phyloP scores from a whole-genome alignment of 2,113 vertebrate species.

The Neogale vison region DNA sequence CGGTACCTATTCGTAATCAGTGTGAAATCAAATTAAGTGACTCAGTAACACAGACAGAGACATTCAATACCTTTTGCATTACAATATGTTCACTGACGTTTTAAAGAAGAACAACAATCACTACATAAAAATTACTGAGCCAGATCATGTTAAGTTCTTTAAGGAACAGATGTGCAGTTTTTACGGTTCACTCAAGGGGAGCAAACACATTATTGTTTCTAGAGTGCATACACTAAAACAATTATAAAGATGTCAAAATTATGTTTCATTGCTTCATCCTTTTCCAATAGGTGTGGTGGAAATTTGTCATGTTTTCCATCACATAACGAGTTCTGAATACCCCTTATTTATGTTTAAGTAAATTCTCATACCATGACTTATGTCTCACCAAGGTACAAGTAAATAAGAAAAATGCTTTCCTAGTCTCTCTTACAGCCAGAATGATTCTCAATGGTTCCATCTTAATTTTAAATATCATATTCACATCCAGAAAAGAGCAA shows the following conservation, averaged over 20 bases:
- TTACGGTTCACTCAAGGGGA: conserved; percentile 36
- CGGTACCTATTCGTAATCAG: conserved; percentile 2
- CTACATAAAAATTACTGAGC: conserved; percentile 44
- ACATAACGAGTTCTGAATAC: background rate
- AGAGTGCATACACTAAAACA: background rate
- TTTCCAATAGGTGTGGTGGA: background rate
- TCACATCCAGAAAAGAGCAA: background rate
- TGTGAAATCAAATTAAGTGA: conserved; percentile 18
- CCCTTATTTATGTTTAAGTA: background rate
- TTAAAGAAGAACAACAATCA: background rate
- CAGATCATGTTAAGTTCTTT: conserved; percentile 24
- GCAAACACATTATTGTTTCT: background rate
- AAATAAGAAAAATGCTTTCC: background rate
- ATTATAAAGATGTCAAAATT: conserved; percentile 51
- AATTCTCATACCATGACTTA: background rate
- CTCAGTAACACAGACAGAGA: background rate
- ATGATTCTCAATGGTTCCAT: background rate
- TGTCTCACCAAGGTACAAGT: background rate
- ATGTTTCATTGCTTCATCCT: background rate
- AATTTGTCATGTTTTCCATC: background rate
- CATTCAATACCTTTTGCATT: background rate
- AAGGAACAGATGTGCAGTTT: conserved; percentile 53
- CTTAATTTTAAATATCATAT: background rate
- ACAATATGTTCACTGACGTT: background rate
- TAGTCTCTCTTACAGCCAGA: background rate